Evolutionary conservation across 2,888 invertebrate genomes (phyloP).

Genomic region (Hyposoter dolosus): DNA sequence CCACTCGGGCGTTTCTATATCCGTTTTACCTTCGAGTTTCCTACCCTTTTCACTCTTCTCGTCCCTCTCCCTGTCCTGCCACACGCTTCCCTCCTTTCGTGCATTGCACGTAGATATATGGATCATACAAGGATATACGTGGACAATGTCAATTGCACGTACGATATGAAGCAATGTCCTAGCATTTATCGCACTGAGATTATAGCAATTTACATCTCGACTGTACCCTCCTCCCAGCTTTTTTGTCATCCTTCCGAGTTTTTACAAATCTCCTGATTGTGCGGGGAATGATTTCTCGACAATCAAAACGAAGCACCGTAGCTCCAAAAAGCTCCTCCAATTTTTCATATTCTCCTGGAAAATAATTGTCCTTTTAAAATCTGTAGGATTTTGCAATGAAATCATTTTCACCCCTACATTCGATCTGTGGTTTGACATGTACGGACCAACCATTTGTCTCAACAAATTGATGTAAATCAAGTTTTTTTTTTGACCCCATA

Average conservation of each 20-base stretch:
- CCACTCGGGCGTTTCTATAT: conserved; percentile 84
- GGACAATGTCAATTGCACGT: conserved; percentile 44
- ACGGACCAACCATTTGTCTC: too few relatives aligned
- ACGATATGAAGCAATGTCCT: conserved; percentile 64
- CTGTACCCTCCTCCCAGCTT: conserved; percentile 37
- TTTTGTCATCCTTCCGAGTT: conserved; percentile 44
- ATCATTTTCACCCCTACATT: too few relatives aligned
- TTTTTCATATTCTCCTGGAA: neutral
- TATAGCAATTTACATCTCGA: conserved; percentile 67
- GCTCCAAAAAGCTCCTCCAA: neutral
- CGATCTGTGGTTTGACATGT: too few relatives aligned
- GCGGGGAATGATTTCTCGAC: conserved; percentile 46
- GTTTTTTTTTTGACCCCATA: too few relatives aligned
- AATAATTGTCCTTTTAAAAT: too few relatives aligned
- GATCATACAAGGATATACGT: conserved; percentile 69
- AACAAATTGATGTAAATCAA: too few relatives aligned
- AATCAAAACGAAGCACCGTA: neutral
- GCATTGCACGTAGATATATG: conserved; percentile 17
- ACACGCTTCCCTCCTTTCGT: conserved; percentile 16
- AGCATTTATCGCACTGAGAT: conserved; percentile 78
- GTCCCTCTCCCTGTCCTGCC: conserved; percentile 17
- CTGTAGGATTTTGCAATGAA: too few relatives aligned
- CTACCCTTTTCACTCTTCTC: conserved; percentile 33
- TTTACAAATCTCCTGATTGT: conserved; percentile 34
- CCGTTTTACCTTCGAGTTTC: conserved; percentile 77